Base-by-base conservation (phyloP, 2,113 vertebrate species). In the Alosa alosa region DNA sequence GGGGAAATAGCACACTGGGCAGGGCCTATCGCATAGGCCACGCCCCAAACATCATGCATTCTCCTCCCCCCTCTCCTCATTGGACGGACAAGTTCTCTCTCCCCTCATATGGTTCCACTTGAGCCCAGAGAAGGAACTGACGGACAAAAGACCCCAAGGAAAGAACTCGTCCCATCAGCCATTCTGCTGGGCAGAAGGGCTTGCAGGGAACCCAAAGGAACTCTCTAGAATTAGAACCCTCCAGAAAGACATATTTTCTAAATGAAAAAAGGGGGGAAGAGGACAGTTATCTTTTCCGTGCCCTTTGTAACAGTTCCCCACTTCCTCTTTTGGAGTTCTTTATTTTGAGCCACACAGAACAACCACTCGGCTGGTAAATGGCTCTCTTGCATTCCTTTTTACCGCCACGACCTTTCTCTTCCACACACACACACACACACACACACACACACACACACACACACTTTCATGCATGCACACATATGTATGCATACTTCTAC, bases 1-100 rank as follows among this genome's bases (percentile, higher is more conserved):
- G 84, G 93, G 93, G 57, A 95, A 97, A 87, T 97, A 95, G 2
- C 1, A 83, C 87, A 82, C 84, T 10, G 85, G 5, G 47, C 39
- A 75, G 60, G 81, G 39, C 60, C 20, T n/a, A 60, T 6, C 20
- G 20, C 55, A 7, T 0, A 60, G 18, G 20, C 20, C 55, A 20
- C 55, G 25, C 64, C 31, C 25, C 10, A 1, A 64, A 1, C 60
- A n/a, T 25, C 22, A n/a, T 7, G 50, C 50, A 0, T 0, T 45
- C 25, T 25, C 22, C 6, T 2, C 46, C 1, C 39, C 3, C 0
- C 52, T 1, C 13, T 49, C 0, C 45, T 4, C 25, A 31, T 31
- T 31, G 31, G 31, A 25, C n/a, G 25, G 31, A 31, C 68, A 3
- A 31, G 68, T 36, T 39, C 68, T 31, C 0, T 1, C 0, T 39